These are phyloP conservation scores for Podiceps cristatus DNA, from an alignment of 2,113 vertebrate genomes.

Conservation along the genomic window DNA sequence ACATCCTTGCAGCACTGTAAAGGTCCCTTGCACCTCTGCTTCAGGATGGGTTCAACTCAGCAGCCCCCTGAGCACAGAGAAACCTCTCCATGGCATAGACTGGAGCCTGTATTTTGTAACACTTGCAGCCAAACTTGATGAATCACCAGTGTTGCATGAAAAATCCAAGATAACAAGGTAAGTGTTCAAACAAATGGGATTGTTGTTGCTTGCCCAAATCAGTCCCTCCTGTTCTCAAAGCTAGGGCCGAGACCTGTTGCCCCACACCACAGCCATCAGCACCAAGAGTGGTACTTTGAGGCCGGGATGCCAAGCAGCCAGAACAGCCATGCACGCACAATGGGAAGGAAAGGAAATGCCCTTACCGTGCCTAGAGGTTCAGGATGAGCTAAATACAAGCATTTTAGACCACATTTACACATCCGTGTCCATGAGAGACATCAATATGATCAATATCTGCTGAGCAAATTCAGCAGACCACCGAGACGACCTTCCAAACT, in stretches of 20 bases:
- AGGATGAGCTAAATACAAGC: background rate
- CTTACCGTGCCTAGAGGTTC: no score
- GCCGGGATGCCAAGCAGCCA: background rate
- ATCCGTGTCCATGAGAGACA: background rate
- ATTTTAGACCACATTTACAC: background rate
- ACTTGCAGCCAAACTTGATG: background rate
- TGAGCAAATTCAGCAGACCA: background rate
- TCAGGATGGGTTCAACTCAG: background rate
- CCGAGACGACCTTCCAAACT: background rate
- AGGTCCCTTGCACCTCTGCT: background rate
- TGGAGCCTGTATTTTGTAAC: background rate
- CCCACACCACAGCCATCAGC: background rate
- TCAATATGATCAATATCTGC: background rate
- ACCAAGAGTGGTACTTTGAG: background rate
- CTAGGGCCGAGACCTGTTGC: background rate
- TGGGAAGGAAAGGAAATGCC: background rate
- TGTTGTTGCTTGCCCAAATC: background rate
- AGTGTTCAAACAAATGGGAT: background rate
- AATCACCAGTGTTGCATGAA: background rate
- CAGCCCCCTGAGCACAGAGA: background rate
- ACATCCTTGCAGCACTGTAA: background rate
- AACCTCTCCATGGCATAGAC: background rate
- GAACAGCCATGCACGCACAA: accelerated
- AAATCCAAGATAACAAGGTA: background rate
- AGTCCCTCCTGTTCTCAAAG: background rate